phyloP scores from a whole-genome alignment of 1,140 invertebrate genomes.

The Araneus ventricosus region DNA sequence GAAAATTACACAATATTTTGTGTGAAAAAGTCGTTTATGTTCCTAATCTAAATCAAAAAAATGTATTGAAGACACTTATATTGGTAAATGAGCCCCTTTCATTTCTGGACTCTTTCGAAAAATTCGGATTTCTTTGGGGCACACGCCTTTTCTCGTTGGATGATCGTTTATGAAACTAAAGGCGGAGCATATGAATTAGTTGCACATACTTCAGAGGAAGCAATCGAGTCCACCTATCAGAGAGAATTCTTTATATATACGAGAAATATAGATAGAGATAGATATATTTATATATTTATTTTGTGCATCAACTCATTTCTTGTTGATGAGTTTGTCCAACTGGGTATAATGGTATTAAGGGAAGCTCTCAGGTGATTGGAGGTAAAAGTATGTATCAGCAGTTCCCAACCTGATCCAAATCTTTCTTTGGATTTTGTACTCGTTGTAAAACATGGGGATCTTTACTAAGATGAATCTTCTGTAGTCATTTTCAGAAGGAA shows the following conservation, averaged over 20 bases:
- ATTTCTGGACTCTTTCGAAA: background rate
- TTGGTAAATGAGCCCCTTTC: background rate
- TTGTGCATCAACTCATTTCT: slow-evolving; percentile 53
- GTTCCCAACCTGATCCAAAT: background rate
- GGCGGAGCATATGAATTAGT: background rate
- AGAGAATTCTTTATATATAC: slow-evolving; percentile 74
- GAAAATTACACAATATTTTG: slow-evolving; percentile 5
- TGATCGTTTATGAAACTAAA: background rate
- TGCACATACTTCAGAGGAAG: slow-evolving; percentile 28
- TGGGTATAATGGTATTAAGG: slow-evolving; percentile 25
- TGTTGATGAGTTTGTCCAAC: slow-evolving; percentile 54
- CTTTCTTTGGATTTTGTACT: background rate
- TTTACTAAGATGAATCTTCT: background rate
- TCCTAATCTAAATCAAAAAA: slow-evolving; percentile 72
- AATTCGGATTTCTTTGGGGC: background rate
- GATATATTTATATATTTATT: slow-evolving; percentile 74
- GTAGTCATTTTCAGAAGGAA: background rate
- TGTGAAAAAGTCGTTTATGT: slow-evolving; percentile 70
- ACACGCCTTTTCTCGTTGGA: slow-evolving; percentile 32
- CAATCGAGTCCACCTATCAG: slow-evolving; percentile 43
- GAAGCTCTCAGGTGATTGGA: slow-evolving; percentile 70
- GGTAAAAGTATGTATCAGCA: slow-evolving; percentile 35
- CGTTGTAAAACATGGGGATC: too few species aligned
- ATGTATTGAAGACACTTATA: background rate
- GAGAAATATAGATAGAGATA: slow-evolving; percentile 62